A percentile compares a stretch with the other conserved stretches of the same genome.
Conservation (phyloP, 2,113 vertebrate species). For the Corydoras maculifer region DNA sequence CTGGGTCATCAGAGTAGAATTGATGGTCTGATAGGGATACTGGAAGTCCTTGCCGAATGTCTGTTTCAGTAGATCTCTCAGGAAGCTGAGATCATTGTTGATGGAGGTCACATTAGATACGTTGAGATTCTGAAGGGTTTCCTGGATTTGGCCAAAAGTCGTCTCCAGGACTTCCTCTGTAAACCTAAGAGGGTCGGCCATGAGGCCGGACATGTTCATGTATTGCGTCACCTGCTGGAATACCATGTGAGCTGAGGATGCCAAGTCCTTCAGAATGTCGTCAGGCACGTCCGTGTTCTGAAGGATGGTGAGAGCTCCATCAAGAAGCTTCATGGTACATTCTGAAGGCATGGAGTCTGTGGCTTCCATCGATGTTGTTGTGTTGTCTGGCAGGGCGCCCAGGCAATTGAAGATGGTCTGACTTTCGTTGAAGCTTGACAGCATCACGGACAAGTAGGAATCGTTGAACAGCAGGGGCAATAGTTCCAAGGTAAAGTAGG, state of each 20-base stretch:
- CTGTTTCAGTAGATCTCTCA: slow-evolving; percentile 55
- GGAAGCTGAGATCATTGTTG: slow-evolving; percentile 51
- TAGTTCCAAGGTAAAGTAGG: slow-evolving; percentile 48
- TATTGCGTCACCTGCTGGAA: slow-evolving; percentile 41
- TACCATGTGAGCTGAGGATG: slow-evolving; percentile 42
- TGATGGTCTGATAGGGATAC: slow-evolving; percentile 39
- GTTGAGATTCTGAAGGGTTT: slow-evolving; percentile 48
- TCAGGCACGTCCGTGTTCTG: slow-evolving; percentile 42
- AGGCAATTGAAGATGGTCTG: slow-evolving; percentile 50
- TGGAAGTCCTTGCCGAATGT: slow-evolving; percentile 27
- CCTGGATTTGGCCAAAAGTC: slow-evolving; percentile 50
- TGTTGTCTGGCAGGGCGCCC: slow-evolving; percentile 24
- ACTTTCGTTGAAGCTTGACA: slow-evolving; percentile 42
- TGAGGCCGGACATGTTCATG: slow-evolving; percentile 24
- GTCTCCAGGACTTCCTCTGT: slow-evolving; percentile 36
- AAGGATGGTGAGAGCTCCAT: slow-evolving; percentile 46
- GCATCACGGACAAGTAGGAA: slow-evolving; percentile 37
- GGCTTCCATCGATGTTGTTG: slow-evolving; percentile 6
- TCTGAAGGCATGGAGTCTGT: slow-evolving; percentile 8
- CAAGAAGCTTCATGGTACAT: slow-evolving; percentile 51
- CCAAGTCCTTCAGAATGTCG: slow-evolving; percentile 25
- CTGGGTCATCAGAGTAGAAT: slow-evolving; percentile 42
- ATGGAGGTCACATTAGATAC: slow-evolving; percentile 46
- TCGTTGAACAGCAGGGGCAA: slow-evolving; percentile 39
- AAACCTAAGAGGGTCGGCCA: slow-evolving; percentile 24